Evolutionary conservation across 2,797 vertebrate species (phyloP).

Genomic region (Tarsius wallacei): DNA sequence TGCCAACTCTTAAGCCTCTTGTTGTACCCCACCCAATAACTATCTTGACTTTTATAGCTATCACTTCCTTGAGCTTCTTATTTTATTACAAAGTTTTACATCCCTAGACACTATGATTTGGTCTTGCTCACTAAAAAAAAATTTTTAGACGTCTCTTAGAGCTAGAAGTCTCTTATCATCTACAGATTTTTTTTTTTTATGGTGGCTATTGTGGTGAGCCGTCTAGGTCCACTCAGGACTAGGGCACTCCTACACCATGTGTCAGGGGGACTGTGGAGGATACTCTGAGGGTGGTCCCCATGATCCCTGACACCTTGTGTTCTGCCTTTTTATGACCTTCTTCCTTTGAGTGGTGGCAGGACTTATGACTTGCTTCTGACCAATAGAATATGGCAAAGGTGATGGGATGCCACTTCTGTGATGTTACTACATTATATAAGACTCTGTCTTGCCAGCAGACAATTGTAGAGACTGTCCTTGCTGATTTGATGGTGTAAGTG

Average conservation of each 20-base stretch:
- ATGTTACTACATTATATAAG: not conserved
- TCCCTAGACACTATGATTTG: not conserved
- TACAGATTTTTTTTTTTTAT: not conserved
- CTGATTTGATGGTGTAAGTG: not conserved
- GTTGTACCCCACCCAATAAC: not conserved
- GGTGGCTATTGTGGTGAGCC: accelerated
- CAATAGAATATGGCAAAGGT: not conserved
- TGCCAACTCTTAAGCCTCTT: not conserved
- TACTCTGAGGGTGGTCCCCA: accelerated
- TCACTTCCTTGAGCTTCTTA: not conserved
- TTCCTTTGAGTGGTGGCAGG: not conserved
- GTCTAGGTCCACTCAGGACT: not conserved
- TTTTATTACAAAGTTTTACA: not conserved
- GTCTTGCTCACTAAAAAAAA: not conserved
- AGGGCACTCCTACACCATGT: not conserved
- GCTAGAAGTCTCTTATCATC: not conserved
- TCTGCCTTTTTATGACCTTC: not conserved
- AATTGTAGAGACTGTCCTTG: not conserved
- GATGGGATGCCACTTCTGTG: accelerated
- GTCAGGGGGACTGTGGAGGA: not conserved
- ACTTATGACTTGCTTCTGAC: not conserved
- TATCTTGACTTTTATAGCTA: not conserved
- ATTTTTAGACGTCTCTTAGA: not conserved
- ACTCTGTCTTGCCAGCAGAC: not conserved
- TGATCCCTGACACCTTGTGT: not conserved